A percentile compares a stretch with the other conserved stretches of the same genome.
phyloP scores from a whole-genome alignment of 2,888 invertebrate species.

The Morpho achilles region DNA sequence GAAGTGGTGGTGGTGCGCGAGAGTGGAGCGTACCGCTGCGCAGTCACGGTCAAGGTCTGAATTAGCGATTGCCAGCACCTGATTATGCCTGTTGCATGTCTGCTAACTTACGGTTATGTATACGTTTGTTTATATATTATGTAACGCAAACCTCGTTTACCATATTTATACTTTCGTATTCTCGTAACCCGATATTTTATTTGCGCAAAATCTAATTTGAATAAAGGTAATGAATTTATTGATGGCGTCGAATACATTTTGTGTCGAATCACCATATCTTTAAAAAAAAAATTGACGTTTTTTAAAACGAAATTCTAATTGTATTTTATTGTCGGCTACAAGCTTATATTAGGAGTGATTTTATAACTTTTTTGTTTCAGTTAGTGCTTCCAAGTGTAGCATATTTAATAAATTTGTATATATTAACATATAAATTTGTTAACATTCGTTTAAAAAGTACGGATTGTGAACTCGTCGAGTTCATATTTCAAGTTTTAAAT shows the following conservation, averaged over 20 bases:
- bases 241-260: not conserved
- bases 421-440: too few species aligned
- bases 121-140: slow-evolving; percentile 27
- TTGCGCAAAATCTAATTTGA: not conserved
- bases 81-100: slow-evolving; percentile 42
- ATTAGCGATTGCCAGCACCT: slow-evolving; percentile 44
- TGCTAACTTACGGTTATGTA: slow-evolving; percentile 40
- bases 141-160: slow-evolving; percentile 11
- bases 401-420: too few species aligned
- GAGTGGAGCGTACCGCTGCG: slow-evolving; percentile 55
- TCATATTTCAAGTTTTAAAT: too few species aligned
- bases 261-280: not conserved
- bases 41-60: slow-evolving; percentile 71
- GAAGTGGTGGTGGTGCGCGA: slow-evolving; percentile 38
- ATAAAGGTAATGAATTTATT: not conserved
- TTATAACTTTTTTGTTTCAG: too few species aligned
- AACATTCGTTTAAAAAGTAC: too few species aligned
- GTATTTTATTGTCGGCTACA: too few species aligned
- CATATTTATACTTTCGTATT: slow-evolving; percentile 12
- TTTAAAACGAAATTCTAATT: too few species aligned
- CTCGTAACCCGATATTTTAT: slow-evolving; percentile 11
- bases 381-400: too few species aligned
- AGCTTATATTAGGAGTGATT: too few species aligned
- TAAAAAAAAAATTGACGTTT: too few species aligned
- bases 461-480: too few species aligned